phyloP scores from a whole-genome alignment of 2,113 vertebrate species.

The Larimichthys crocea region DNA sequence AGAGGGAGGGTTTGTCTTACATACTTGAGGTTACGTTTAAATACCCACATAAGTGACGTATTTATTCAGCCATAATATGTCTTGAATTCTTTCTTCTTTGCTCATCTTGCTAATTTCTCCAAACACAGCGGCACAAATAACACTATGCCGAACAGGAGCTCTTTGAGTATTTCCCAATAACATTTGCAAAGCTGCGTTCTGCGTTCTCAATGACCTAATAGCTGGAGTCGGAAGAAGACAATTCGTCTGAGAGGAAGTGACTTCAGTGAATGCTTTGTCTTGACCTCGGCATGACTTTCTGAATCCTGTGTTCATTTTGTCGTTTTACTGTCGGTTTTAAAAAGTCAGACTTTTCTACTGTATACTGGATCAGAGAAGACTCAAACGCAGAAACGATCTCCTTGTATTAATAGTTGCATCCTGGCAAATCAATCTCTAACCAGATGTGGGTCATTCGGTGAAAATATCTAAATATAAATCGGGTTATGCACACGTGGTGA shows the following conservation, averaged over 20 bases:
- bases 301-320: neutral
- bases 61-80: constrained; percentile 33
- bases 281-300: neutral
- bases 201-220: neutral
- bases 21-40: constrained; percentile 40
- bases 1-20: constrained; percentile 5
- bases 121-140: neutral
- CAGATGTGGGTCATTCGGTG: constrained; percentile 1
- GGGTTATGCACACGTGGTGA: neutral
- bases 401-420: neutral
- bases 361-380: neutral
- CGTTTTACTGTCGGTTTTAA: neutral
- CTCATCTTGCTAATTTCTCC: neutral
- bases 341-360: neutral
- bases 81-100: constrained; percentile 18
- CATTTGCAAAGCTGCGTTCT: neutral
- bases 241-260: neutral
- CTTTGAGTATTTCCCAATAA: neutral
- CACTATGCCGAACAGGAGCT: neutral
- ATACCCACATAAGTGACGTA: constrained; percentile 36
- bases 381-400: neutral
- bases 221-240: neutral
- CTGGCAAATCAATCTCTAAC: constrained; percentile 10
- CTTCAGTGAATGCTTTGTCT: constrained; percentile 4
- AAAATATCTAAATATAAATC: constrained; percentile 14